phyloP scores from a whole-genome alignment of 2,797 vertebrate species.

The Gorsachius magnificus region DNA sequence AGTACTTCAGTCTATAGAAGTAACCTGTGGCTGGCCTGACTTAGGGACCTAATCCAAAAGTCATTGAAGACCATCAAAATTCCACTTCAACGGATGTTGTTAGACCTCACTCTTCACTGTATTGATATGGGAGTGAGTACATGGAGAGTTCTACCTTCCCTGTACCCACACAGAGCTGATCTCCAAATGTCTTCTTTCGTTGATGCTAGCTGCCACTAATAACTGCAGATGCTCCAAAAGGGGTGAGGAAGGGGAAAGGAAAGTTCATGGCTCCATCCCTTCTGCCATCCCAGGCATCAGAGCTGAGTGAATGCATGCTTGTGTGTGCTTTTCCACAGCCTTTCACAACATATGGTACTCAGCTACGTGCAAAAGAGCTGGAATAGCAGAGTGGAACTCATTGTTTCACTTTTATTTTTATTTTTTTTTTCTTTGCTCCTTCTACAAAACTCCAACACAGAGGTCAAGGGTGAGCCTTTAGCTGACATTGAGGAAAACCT shows the following conservation, averaged over 20 bases:
- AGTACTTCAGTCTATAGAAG: conserved; percentile 37
- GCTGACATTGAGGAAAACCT: neutral
- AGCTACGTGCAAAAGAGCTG: neutral
- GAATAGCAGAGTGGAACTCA: neutral
- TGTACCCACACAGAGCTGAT: neutral
- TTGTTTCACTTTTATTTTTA: neutral
- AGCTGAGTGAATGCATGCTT: neutral
- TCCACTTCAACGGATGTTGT: neutral
- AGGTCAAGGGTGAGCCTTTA: neutral
- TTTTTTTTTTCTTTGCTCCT: neutral
- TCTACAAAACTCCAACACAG: neutral
- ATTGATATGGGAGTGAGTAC: neutral
- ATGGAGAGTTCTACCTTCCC: neutral
- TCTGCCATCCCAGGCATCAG: neutral
- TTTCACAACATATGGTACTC: neutral
- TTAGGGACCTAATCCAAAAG: conserved; percentile 53
- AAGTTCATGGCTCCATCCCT: neutral
- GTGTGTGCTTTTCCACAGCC: neutral
- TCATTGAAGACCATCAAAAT: conserved; percentile 31
- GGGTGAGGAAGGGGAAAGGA: neutral
- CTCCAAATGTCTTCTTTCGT: neutral
- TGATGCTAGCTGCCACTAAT: neutral
- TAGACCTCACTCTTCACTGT: neutral
- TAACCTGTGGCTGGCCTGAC: neutral
- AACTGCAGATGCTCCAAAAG: neutral